Evolutionary conservation across 1,140 invertebrate genomes (phyloP), one percentile per base, ranked within the genome.

Genomic region (Akabosia matsudoensis): DNA sequence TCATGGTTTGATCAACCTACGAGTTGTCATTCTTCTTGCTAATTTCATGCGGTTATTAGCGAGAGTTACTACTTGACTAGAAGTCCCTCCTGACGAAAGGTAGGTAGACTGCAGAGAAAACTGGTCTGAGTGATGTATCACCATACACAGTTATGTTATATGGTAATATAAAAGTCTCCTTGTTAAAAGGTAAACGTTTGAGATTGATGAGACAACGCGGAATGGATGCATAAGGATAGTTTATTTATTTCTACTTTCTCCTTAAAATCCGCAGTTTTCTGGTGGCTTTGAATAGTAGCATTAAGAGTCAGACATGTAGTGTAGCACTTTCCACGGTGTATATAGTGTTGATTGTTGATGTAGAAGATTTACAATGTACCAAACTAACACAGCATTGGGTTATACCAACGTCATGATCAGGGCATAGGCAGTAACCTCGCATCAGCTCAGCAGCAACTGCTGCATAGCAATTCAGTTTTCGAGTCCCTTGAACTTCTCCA

Each of bases 401-500:
- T n/a, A n/a, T n/a, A n/a, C n/a, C n/a, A n/a, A n/a, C n/a, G n/a
- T n/a, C n/a, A n/a, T n/a, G n/a, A n/a, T n/a, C n/a, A n/a, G n/a
- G n/a, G n/a, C n/a, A n/a, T n/a, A n/a, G n/a, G n/a, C n/a, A n/a
- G n/a, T n/a, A n/a, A n/a, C n/a, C 61, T 67, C 26, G 3, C n/a
- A 10, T 24, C 14, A n/a, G n/a, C n/a, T n/a, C n/a, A n/a, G 7
- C 54, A n/a, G 54, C 54, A n/a, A 10, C n/a, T 31, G 61, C 61
- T 67, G 61, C 61, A 67, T 24, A 67, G 7, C 61, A 22, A 67
- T 67, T 67, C 31, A 31, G 24, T 30, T 67, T 24, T 67, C 24
- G 61, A 67, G 61, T 67, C 61, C 61, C 61, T 67, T 67, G 61
- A 67, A 67, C 61, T 67, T 67, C 61, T 67, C 61, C 7, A 10